phyloP scores from a whole-genome alignment of 2,797 vertebrate genomes.

The Streptopelia turtur region DNA sequence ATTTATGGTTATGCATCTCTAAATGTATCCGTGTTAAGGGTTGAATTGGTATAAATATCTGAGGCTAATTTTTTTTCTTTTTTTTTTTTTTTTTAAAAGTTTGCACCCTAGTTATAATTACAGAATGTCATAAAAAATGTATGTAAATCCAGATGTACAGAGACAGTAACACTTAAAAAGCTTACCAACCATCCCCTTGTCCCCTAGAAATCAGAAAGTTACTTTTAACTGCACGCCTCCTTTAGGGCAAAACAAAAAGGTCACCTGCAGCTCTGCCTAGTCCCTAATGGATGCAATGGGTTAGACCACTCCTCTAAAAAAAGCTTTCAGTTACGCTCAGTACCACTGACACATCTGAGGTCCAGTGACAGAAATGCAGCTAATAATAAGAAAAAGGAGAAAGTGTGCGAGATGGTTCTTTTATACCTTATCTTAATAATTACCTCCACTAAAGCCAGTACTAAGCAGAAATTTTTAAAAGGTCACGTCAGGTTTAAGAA shows the following conservation, averaged over 20 bases:
- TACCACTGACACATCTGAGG: neutral
- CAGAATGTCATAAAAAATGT: neutral
- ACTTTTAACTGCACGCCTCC: neutral
- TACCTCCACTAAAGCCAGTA: neutral
- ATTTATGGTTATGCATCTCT: neutral
- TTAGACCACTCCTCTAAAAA: neutral
- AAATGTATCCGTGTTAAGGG: neutral
- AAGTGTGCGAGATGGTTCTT: neutral
- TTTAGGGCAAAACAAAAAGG: neutral
- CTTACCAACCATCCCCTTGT: fast-evolving
- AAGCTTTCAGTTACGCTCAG: neutral
- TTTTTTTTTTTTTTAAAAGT: neutral
- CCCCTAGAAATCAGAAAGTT: neutral
- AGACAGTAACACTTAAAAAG: neutral
- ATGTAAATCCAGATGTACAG: neutral
- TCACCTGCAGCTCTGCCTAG: neutral
- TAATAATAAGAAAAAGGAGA: neutral
- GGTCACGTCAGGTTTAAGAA: neutral
- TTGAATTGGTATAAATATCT: neutral
- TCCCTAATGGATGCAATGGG: neutral
- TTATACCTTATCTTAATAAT: neutral
- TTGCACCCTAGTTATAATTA: neutral
- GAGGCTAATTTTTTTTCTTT: neutral
- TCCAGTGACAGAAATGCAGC: neutral
- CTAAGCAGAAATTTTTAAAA: neutral